Base-by-base conservation (phyloP, 2,888 invertebrate species). In the Ochropacha duplaris region DNA sequence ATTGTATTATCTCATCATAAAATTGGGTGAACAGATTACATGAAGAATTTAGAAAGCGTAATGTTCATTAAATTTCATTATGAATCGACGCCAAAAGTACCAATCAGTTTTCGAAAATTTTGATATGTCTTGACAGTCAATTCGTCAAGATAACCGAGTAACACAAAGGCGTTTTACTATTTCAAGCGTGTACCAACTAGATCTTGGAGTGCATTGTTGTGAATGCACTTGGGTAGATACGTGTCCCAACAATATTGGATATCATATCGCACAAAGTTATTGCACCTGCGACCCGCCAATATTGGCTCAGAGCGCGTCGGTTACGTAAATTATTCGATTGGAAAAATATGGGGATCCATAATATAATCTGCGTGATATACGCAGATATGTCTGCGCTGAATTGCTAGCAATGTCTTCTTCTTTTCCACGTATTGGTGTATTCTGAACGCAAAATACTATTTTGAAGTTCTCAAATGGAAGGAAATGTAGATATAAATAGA, bases 281-380 rank as follows among this genome's bases (percentile, higher is more conserved):
- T 64, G 66, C 72, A 71, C 72, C 66, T 74, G 74, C 59, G 61
- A 19, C 44, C 16, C 51, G 49, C 50, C 52, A 56, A 57, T 67
- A 68, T 70, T 61, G 58, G 62, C 54, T 56, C 55, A 49, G 49
- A 50, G 57, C 49, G 56, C 55, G 31, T 49, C 28, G 55, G 57
- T 26, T 52, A 52, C 19, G 52, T 55, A 60, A 61, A 56, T 57
- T 66, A 61, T 64, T 58, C 54, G 57, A 55, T 24, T 28, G 54
- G 54, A 57, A 44, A 54, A 50, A 52, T 52, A 31, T 52, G 31
- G 52, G 22, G n/a, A 22, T 34, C 16, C 31, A 22, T 52, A 52
- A 52, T 19, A 31, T 19, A 19, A 31, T 44, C 16, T 19, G 31
- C n/a, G 31, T 22, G 51, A 51, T 51, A 31, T 31, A 44, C 19